A percentile compares a stretch with the other conserved stretches of the same genome.
phyloP scores from a whole-genome alignment of 2,888 invertebrate genomes.

The Drymonia ruficornis region DNA sequence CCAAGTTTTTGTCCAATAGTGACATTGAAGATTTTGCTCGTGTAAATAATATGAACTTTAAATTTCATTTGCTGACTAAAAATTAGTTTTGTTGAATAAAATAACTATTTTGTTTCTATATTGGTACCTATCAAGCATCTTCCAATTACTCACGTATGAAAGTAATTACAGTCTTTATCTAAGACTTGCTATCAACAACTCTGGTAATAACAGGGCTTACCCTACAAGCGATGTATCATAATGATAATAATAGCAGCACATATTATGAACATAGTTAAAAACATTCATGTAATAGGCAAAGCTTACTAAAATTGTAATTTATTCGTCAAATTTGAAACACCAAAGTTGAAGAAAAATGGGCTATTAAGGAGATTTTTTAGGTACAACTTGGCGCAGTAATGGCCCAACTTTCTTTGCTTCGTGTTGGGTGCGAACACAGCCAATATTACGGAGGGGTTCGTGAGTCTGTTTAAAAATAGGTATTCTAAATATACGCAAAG shows the following conservation, averaged over 20 bases:
- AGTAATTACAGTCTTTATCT: too few relatives aligned
- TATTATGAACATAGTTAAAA: slow-evolving; percentile 9
- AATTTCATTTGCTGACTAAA: too few relatives aligned
- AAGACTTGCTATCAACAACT: too few relatives aligned
- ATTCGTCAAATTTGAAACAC: slow-evolving; percentile 23
- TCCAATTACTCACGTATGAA: too few relatives aligned
- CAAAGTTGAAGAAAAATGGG: slow-evolving; percentile 32
- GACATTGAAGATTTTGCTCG: too few relatives aligned
- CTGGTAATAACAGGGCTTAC: too few relatives aligned
- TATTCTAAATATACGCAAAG: slow-evolving; percentile 38
- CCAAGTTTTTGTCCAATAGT: not conserved
- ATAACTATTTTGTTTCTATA: too few relatives aligned
- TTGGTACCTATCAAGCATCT: too few relatives aligned
- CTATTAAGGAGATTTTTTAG: slow-evolving; percentile 37
- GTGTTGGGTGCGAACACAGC: slow-evolving; percentile 2
- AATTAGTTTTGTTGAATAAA: too few relatives aligned
- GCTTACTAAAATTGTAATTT: slow-evolving; percentile 32
- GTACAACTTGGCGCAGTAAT: slow-evolving; percentile 29
- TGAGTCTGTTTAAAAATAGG: slow-evolving; percentile 42
- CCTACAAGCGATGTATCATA: not conserved
- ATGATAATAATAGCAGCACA: not conserved
- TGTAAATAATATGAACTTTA: too few relatives aligned
- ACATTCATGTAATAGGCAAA: slow-evolving; percentile 17
- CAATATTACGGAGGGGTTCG: slow-evolving; percentile 25
- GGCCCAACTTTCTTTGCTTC: slow-evolving; percentile 23